phyloP scores from a whole-genome alignment of 64 coral and sea anemone genomes.

The Trachythela sp. region DNA sequence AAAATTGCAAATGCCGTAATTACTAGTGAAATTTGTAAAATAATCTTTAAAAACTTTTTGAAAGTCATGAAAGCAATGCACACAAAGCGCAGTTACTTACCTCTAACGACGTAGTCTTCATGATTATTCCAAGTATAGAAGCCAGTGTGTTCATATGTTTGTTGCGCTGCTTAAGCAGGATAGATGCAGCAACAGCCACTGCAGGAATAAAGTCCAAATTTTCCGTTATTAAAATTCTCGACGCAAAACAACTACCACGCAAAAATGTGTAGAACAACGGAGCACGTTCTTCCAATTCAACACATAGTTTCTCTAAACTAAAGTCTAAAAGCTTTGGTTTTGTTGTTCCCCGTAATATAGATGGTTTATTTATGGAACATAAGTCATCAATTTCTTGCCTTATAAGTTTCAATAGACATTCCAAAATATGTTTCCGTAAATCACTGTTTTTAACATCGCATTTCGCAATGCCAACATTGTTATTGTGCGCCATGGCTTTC shows the following conservation, averaged over 20 bases:
- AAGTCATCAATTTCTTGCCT: slow-evolving; percentile 27
- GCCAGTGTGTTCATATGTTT: background rate
- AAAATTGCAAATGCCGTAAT: background rate
- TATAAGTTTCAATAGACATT: background rate
- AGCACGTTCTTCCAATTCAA: background rate
- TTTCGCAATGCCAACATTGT: slow-evolving; percentile 10
- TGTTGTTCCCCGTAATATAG: background rate
- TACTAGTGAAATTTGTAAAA: background rate
- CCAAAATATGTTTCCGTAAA: background rate
- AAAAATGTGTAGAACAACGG: background rate
- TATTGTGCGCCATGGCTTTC: slow-evolving; percentile 3
- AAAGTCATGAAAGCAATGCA: background rate
- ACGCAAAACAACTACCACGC: background rate
- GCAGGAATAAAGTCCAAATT: background rate
- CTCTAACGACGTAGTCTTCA: background rate
- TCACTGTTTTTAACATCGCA: background rate
- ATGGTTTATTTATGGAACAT: slow-evolving; percentile 38
- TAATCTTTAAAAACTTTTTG: background rate
- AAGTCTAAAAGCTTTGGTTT: background rate
- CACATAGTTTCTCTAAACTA: background rate
- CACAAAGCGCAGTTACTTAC: background rate
- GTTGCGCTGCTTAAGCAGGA: background rate
- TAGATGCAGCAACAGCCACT: background rate
- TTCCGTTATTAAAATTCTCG: background rate
- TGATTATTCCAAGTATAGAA: background rate